A percentile compares a stretch with the other conserved stretches of the same genome.
Conservation (phyloP, 2,113 vertebrate genomes). For the Sapayoa aenigma region DNA sequence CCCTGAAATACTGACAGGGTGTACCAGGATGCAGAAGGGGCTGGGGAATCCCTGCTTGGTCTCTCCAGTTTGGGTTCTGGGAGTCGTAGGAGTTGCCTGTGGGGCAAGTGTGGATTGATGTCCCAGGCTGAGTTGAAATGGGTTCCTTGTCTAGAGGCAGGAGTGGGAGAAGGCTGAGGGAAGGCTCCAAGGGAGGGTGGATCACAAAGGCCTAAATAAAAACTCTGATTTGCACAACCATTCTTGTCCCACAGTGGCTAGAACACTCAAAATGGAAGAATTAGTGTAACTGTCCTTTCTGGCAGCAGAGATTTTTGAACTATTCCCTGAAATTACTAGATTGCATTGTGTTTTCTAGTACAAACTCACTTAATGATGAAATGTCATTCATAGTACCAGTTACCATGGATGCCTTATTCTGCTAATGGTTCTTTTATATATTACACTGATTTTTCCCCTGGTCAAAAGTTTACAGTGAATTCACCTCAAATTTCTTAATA, state of each 20-base stretch:
- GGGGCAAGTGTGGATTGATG: rapidly evolving
- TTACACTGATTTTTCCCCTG: neutral
- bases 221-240: neutral
- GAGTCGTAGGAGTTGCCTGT: neutral
- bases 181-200: neutral
- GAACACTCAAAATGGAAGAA: neutral
- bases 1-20: neutral
- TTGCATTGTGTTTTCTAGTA: neutral
- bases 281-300: neutral
- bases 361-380: neutral
- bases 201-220: neutral
- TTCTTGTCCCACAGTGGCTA: neutral
- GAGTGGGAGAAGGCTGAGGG: rapidly evolving
- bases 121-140: neutral
- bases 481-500: neutral
- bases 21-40: neutral
- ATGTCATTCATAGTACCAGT: neutral
- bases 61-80: neutral
- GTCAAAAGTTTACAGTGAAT: neutral
- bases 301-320: neutral
- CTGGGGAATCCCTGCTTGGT: neutral
- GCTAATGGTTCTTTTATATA: neutral
- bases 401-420: neutral
- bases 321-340: neutral
- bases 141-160: neutral